Evolutionary conservation across 2,797 vertebrate genomes (phyloP), one percentile per base, ranked within the genome.

Genomic region (Tenualosa ilisha): DNA sequence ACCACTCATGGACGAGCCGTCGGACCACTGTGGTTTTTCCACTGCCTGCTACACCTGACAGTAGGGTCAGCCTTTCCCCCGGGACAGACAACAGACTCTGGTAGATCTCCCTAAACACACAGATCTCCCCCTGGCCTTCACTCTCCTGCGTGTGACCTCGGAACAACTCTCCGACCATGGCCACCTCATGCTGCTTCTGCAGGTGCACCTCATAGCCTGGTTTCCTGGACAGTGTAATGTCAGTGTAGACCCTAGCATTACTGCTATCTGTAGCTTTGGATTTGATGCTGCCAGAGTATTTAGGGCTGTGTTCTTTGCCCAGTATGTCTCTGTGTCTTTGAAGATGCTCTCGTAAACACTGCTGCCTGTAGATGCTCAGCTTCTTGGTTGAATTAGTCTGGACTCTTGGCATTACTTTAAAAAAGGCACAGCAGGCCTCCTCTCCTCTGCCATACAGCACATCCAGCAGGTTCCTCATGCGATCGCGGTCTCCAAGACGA

Each of bases 41-140:
- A 68, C 91, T 91, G 53, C 91, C 91, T 0, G 91, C 91, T n/a
- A 91, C 90, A 24, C 91, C 91, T 11, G 87, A 91, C 31, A 92
- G 83, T 84, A 92, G 85, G 8, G 81, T 83, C 72, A 90, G 88
- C 53, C 89, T 90, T 2, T 85, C 82, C 0, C 11, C 50, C 2
- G 72, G 75, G 26, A 46, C 72, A 1, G 87, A 84, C 20, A 92
- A 17, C 82, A 91, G 46, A 37, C 72, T 86, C 75, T 88, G 83
- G 50, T 88, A 90, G 20, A 92, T 50, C 2, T 89, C 86, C 17
- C 59, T 85, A 75, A 91, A 91, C 17, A 86, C 49, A 43, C 90
- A 92, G 0, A 84, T 86, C 65, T 89, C 81, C 17, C 86, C 89
- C 26, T 79, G 59, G 6, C 46, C 50, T 15, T 81, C 51, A 0